These are phyloP conservation scores for Plutella xylostella DNA, from an alignment of 2,888 invertebrate species.

Conservation along the genomic window DNA sequence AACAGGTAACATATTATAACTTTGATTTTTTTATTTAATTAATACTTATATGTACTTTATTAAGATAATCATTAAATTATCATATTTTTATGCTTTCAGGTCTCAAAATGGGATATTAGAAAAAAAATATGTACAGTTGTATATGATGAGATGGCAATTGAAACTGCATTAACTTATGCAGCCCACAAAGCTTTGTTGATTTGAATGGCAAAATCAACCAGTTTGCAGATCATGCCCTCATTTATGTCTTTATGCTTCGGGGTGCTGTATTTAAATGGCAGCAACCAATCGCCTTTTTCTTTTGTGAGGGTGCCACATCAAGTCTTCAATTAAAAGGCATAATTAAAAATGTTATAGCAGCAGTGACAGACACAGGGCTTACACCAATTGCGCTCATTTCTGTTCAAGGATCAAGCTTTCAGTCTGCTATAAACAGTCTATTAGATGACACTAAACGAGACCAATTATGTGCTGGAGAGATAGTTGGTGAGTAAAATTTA, in stretches of 20 bases:
- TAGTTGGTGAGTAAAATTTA: background rate
- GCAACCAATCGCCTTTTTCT: constrained; percentile 1
- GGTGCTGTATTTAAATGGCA: constrained; percentile 1
- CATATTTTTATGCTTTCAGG: too few species aligned
- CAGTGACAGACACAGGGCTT: background rate
- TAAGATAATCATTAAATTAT: too few species aligned
- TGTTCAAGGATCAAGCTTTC: background rate
- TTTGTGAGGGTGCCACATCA: background rate
- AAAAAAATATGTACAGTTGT: too few species aligned
- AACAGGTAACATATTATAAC: too few species aligned
- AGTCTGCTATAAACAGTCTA: constrained; percentile 16
- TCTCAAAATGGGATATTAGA: too few species aligned
- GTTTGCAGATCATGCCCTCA: constrained; percentile 8
- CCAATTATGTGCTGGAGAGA: background rate
- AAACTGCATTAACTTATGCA: too few species aligned
- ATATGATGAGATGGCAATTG: too few species aligned
- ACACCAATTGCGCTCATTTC: background rate
- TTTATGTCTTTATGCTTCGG: background rate
- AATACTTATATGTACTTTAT: too few species aligned
- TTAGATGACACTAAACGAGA: background rate
- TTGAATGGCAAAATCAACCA: constrained; percentile 14
- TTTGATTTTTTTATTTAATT: too few species aligned
- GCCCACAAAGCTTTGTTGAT: constrained; percentile 21
- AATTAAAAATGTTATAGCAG: background rate
- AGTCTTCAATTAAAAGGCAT: background rate